Percentiles rank a stretch among this genome's conserved stretches.
phyloP scores from a whole-genome alignment of 2,113 vertebrate genomes.

The Rhinichthys klamathensis region DNA sequence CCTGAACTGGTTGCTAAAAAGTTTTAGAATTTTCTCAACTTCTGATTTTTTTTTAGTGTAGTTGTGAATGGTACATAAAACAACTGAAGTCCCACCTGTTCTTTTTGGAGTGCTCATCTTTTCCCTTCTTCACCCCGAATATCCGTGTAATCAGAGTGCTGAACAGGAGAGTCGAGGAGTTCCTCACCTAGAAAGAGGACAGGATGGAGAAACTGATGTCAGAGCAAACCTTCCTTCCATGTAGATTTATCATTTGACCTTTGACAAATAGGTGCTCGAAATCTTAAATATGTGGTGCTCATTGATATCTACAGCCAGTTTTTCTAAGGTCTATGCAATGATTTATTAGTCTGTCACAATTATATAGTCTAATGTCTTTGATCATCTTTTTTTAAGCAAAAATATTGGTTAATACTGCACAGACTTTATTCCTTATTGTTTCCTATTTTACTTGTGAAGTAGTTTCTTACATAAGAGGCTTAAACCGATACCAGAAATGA shows the following conservation, averaged over 20 bases:
- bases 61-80: not conserved
- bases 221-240: not conserved
- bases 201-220: conserved; percentile 11
- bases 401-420: too few species aligned
- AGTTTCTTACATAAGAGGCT: too few species aligned
- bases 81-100: conserved; percentile 80
- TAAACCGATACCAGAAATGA: too few species aligned
- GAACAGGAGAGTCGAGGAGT: conserved; percentile 96
- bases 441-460: too few species aligned
- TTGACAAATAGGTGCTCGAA: not conserved
- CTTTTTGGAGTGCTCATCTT: conserved; percentile 93
- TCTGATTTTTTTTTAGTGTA: not conserved
- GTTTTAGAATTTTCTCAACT: too few species aligned
- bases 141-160: conserved; percentile 96
- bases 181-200: conserved; percentile 85
- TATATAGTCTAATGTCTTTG: too few species aligned
- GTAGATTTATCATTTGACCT: not conserved
- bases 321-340: too few species aligned
- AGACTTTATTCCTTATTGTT: too few species aligned
- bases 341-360: too few species aligned
- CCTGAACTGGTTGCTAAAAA: not conserved
- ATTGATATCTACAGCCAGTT: not conserved
- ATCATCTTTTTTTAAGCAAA: too few species aligned
- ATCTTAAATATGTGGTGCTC: not conserved
- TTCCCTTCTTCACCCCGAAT: conserved; percentile 95